Conservation (phyloP, 2,113 vertebrate species). For the Corydoras sp. region DNA sequence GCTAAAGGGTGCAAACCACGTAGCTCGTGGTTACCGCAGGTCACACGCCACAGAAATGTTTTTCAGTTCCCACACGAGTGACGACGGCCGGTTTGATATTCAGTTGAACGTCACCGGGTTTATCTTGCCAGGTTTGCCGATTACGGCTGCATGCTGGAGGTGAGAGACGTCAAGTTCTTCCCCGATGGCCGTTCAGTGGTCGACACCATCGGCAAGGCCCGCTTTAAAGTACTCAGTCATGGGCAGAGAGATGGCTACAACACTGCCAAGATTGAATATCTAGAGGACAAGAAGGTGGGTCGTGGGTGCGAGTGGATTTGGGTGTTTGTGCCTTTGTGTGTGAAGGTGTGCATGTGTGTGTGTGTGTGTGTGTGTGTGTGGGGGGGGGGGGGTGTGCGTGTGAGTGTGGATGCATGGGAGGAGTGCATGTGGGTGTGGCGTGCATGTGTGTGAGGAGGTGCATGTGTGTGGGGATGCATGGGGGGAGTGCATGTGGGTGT, state of each 20-base stretch:
- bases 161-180: constrained; percentile 86
- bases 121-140: constrained; percentile 73
- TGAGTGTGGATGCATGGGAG: background rate
- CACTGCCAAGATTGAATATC: constrained; percentile 88
- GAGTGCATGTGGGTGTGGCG: too few relatives aligned
- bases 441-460: too few relatives aligned
- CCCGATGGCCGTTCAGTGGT: constrained; percentile 85
- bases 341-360: background rate
- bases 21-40: too few relatives aligned
- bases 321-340: too few relatives aligned
- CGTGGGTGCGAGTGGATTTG: too few relatives aligned
- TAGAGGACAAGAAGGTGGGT: constrained; percentile 83
- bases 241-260: constrained; percentile 86
- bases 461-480: too few relatives aligned
- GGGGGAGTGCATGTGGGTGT: too few relatives aligned
- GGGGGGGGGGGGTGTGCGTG: too few relatives aligned
- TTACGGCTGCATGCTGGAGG: constrained; percentile 87
- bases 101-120: background rate
- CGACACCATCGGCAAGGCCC: constrained; percentile 78
- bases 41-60: too few relatives aligned
- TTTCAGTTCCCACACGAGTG: too few relatives aligned
- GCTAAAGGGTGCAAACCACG: too few relatives aligned
- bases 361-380: background rate
- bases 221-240: constrained; percentile 83
- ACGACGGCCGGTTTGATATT: too few relatives aligned